Percentiles rank a stretch among this genome's conserved stretches.
phyloP scores from a whole-genome alignment of 2,113 vertebrate genomes.

The Eretmodus cyanostictus region DNA sequence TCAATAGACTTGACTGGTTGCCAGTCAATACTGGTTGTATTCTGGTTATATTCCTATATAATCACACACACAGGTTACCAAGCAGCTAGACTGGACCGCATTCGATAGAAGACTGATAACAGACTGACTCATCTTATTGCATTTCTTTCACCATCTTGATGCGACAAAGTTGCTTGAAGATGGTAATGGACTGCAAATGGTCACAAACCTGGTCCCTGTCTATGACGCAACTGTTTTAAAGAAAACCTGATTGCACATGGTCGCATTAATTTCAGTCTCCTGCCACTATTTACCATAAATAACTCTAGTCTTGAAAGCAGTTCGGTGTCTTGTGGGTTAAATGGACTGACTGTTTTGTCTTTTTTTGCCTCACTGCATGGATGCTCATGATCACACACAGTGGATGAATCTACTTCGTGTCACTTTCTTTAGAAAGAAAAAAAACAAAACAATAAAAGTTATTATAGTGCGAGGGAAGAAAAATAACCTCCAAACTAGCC shows the following conservation, averaged over 20 bases:
- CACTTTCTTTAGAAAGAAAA: neutral
- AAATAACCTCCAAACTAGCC: neutral
- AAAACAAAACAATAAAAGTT: neutral
- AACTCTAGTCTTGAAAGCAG: neutral
- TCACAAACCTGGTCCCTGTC: neutral
- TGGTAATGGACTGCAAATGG: neutral
- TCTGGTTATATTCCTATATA: neutral
- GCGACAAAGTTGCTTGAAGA: neutral
- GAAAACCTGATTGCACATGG: fast-evolving
- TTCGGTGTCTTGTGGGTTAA: neutral
- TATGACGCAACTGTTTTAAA: neutral
- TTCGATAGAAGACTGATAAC: neutral
- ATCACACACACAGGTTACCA: neutral
- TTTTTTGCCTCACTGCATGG: neutral
- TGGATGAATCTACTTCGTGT: neutral
- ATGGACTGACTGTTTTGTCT: neutral
- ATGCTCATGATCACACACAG: neutral
- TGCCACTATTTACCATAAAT: neutral
- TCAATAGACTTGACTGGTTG: neutral
- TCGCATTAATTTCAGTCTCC: neutral
- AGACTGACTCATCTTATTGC: neutral
- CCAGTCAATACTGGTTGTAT: neutral
- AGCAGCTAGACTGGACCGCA: neutral
- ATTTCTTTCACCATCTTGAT: neutral
- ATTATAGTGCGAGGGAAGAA: neutral